Evolutionary conservation across 2,113 vertebrate species (phyloP).

Genomic region (Hepsetus odoe): DNA sequence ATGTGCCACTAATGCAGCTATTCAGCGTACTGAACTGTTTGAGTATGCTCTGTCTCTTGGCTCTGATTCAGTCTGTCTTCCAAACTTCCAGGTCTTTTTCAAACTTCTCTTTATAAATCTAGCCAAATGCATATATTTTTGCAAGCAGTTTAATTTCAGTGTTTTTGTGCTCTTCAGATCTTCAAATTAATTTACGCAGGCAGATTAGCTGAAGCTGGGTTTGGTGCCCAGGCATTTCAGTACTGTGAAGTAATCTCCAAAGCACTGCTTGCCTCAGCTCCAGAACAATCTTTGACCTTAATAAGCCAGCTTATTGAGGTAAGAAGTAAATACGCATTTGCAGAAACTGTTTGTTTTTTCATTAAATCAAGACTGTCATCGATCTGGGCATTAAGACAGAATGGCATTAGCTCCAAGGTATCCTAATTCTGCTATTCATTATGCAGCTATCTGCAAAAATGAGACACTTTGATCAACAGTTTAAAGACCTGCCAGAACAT

Average conservation of each 20-base stretch:
- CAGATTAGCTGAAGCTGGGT: background rate
- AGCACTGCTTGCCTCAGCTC: background rate
- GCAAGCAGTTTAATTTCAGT: too few species aligned
- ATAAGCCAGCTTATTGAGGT: conserved; percentile 16
- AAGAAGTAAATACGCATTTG: background rate
- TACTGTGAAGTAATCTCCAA: conserved; percentile 16
- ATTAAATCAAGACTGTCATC: background rate
- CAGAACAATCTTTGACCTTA: background rate
- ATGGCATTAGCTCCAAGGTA: background rate
- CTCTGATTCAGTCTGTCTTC: background rate
- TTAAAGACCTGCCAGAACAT: conserved; percentile 3
- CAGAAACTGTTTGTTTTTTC: background rate
- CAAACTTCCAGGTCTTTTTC: conserved; percentile 10
- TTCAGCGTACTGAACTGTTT: background rate
- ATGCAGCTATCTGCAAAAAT: conserved; percentile 7
- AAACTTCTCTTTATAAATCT: background rate
- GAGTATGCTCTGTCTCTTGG: conserved; percentile 16
- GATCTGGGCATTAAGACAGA: background rate
- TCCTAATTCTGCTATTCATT: background rate
- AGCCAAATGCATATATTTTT: background rate
- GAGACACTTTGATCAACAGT: background rate
- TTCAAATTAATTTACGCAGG: conserved; percentile 12
- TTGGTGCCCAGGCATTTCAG: background rate
- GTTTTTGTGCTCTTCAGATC: background rate
- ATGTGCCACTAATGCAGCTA: background rate